These are phyloP conservation scores for Ligdia adustata DNA, from an alignment of 2,888 invertebrate genomes.

Conservation along the genomic window DNA sequence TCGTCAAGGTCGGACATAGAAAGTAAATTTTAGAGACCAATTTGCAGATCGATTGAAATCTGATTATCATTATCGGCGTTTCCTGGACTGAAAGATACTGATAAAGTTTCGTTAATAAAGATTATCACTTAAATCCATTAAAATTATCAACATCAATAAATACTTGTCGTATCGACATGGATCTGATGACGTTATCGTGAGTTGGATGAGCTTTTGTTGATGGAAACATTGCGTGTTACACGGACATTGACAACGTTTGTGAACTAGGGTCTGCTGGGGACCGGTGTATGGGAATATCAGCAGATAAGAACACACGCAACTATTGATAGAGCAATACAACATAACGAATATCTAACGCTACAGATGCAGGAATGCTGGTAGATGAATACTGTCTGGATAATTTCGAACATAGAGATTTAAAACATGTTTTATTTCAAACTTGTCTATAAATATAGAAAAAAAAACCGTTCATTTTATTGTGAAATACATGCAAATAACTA, in stretches of 20 bases:
- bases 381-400: too few relatives aligned
- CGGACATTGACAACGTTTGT: background rate
- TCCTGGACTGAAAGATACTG: background rate
- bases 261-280: background rate
- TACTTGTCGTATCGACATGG: slow-evolving; percentile 15
- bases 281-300: background rate
- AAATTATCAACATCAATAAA: slow-evolving; percentile 20
- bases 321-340: too few relatives aligned
- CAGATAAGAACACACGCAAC: too few relatives aligned
- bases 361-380: too few relatives aligned
- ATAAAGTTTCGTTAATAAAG: slow-evolving; percentile 6
- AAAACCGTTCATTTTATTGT: too few relatives aligned
- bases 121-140: slow-evolving; percentile 19
- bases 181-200: slow-evolving; percentile 10
- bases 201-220: background rate
- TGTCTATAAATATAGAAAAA: too few relatives aligned
- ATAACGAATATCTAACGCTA: too few relatives aligned
- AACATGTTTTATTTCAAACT: too few relatives aligned
- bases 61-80: background rate
- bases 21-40: background rate
- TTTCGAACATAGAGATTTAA: too few relatives aligned
- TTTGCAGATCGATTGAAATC: background rate
- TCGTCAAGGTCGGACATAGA: background rate
- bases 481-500: too few relatives aligned
- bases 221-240: slow-evolving; percentile 7